These are phyloP conservation scores for Gopherus evgoodei DNA, from an alignment of 2,113 vertebrate genomes.

Conservation along the genomic window DNA sequence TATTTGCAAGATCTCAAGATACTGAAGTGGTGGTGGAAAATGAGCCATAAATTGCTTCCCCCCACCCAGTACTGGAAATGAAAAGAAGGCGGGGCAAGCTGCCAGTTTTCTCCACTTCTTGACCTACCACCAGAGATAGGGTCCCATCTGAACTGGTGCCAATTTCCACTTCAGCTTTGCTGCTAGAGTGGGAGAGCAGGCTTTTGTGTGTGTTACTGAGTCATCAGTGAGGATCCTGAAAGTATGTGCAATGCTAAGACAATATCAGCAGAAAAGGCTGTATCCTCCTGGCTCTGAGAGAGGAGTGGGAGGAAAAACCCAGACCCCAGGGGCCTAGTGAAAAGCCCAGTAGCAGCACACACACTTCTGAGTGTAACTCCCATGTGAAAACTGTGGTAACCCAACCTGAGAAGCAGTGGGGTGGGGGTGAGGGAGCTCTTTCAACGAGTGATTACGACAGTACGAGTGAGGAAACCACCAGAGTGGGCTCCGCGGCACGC, in stretches of 20 bases:
- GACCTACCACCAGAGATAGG: not conserved
- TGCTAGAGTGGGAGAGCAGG: not conserved
- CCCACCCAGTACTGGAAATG: rapidly evolving
- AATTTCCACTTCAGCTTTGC: not conserved
- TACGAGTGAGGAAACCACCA: too few species aligned
- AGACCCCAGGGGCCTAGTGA: rapidly evolving
- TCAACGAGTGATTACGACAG: not conserved
- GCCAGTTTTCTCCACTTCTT: not conserved
- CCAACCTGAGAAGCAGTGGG: too few species aligned
- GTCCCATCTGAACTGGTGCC: not conserved
- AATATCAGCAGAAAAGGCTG: not conserved
- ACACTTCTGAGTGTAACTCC: rapidly evolving
- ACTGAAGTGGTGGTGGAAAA: not conserved
- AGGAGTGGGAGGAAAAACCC: not conserved
- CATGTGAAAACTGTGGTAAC: not conserved
- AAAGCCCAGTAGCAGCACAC: rapidly evolving
- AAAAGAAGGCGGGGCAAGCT: rapidly evolving
- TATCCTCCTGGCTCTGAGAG: not conserved
- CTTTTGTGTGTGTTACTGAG: not conserved
- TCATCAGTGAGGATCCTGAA: not conserved
- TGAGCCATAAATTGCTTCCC: not conserved
- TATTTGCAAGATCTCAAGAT: not conserved
- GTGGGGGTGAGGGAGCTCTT: too few species aligned
- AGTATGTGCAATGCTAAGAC: not conserved
- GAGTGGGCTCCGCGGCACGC: too few species aligned